Percentiles rank a stretch among this genome's conserved stretches.
Conservation (phyloP, 1,140 invertebrate genomes). For the Lasioglossum albipes region DNA sequence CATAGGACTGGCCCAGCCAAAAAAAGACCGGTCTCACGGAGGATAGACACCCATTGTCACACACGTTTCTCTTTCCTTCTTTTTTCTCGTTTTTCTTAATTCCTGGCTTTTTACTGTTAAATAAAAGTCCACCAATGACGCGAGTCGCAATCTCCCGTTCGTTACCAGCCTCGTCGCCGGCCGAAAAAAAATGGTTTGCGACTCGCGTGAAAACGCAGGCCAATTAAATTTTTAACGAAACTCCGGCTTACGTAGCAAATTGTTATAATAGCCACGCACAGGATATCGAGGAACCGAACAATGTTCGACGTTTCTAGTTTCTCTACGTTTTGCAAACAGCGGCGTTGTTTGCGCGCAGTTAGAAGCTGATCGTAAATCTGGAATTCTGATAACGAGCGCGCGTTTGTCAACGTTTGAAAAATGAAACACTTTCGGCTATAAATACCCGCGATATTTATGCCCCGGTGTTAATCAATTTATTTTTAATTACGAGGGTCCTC, state of each 20-base stretch:
- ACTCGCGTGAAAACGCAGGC: background rate
- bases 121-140: constrained; percentile 22
- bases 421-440: too few relatives aligned
- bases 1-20: constrained; percentile 33
- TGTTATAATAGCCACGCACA: background rate
- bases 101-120: constrained; percentile 12
- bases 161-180: background rate
- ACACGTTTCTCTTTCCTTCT: too few relatives aligned
- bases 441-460: too few relatives aligned
- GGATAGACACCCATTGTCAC: background rate
- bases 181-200: background rate
- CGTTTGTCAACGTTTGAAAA: too few relatives aligned
- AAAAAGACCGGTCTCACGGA: constrained; percentile 41
- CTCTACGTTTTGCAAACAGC: too few relatives aligned
- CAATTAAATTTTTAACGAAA: background rate
- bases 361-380: too few relatives aligned
- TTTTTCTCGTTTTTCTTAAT: background rate
- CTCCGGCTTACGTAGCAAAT: background rate
- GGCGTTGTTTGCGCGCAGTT: too few relatives aligned
- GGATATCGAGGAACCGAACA: background rate
- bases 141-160: constrained; percentile 4
- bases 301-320: too few relatives aligned
- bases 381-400: too few relatives aligned
- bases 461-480: too few relatives aligned
- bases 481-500: too few relatives aligned